phyloP scores from a whole-genome alignment of 2,113 vertebrate species.

The Xiphophorus maculatus region DNA sequence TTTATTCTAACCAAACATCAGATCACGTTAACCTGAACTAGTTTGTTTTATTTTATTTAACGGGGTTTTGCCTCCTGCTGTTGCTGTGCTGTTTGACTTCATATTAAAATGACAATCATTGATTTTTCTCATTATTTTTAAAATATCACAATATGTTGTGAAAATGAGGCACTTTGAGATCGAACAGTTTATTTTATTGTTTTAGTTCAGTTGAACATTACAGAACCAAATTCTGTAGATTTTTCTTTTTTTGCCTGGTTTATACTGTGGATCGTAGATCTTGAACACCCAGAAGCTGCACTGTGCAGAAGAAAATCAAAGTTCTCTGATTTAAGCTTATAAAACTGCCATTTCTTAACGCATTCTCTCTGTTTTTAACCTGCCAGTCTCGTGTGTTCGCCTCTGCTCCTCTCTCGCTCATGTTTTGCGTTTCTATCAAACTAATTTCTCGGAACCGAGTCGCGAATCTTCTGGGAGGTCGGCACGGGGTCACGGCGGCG shows the following conservation, averaged over 20 bases:
- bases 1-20: not conserved
- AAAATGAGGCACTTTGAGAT: constrained; percentile 57
- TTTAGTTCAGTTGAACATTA: constrained; percentile 6
- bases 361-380: constrained; percentile 8
- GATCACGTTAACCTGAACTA: not conserved
- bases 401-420: constrained; percentile 24
- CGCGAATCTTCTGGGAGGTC: constrained; percentile 24
- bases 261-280: constrained; percentile 20
- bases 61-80: constrained; percentile 18
- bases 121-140: constrained; percentile 22
- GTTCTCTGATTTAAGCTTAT: constrained; percentile 32
- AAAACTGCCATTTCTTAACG: constrained; percentile 32
- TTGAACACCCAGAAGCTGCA: constrained; percentile 31
- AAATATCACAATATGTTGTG: constrained; percentile 32
- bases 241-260: constrained; percentile 17
- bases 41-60: constrained; percentile 12
- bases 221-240: constrained; percentile 5
- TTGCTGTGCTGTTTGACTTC: constrained; percentile 24
- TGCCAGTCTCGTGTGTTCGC: constrained; percentile 34
- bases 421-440: constrained; percentile 25
- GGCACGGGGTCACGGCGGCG: constrained; percentile 31
- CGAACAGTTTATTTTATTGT: not conserved
- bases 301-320: constrained; percentile 37
- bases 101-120: constrained; percentile 67
- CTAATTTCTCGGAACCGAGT: constrained; percentile 29